Evolutionary conservation across 1,140 invertebrate genomes (phyloP).

Genomic region (Drosophila truncata): DNA sequence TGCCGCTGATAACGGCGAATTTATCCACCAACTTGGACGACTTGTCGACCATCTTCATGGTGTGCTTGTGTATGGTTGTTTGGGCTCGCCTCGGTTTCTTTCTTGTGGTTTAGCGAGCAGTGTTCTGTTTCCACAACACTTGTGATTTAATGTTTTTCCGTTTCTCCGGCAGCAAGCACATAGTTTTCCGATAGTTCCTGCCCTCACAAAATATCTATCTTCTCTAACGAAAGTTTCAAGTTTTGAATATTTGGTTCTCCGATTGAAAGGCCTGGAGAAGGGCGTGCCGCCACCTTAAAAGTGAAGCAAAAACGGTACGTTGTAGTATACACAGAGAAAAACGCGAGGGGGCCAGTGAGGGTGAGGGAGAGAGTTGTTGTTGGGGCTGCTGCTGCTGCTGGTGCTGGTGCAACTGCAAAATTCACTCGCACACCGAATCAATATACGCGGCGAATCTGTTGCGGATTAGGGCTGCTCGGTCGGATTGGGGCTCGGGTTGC

Average conservation of each 20-base stretch:
- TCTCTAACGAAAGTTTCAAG: conserved; percentile 18
- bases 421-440: conserved; percentile 68
- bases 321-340: conserved; percentile 64
- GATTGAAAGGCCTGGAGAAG: conserved; percentile 26
- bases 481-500: conserved; percentile 18
- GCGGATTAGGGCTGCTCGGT: conserved; percentile 48
- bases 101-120: conserved; percentile 19
- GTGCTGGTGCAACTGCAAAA: conserved; percentile 67
- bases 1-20: conserved; percentile 67
- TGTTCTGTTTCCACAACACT: conserved; percentile 45
- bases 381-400: conserved; percentile 14
- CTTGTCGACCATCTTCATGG: conserved; percentile 85
- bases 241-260: conserved; percentile 9
- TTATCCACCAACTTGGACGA: conserved; percentile 84
- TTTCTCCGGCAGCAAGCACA: conserved; percentile 33
- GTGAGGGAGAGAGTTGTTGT: conserved; percentile 6
- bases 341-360: conserved; percentile 8
- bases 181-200: conserved; percentile 18
- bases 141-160: conserved; percentile 17
- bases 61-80: conserved; percentile 40
- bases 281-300: conserved; percentile 65
- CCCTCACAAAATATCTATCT: conserved; percentile 26
- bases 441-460: conserved; percentile 74
- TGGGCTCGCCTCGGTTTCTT: conserved; percentile 15
- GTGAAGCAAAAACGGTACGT: conserved; percentile 43